Evolutionary conservation across 2,888 invertebrate genomes (phyloP).

Genomic region (Drosophila suboccidentalis): DNA sequence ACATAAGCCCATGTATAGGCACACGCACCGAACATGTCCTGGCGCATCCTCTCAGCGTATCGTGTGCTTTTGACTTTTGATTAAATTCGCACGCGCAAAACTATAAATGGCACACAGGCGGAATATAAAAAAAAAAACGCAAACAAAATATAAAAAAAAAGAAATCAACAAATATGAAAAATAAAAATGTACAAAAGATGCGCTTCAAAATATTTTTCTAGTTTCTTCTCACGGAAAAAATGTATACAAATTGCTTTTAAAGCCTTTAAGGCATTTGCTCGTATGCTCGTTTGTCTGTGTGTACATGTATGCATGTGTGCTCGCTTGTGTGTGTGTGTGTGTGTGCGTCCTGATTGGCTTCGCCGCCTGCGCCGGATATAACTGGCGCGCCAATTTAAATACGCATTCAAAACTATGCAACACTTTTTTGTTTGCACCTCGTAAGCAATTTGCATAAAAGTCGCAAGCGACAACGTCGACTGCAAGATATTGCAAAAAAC

Average conservation of each 20-base stretch:
- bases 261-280: conserved; percentile 69
- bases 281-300: background rate
- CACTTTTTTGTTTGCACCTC: conserved; percentile 49
- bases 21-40: conserved; percentile 51
- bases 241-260: conserved; percentile 73
- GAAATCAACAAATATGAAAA: conserved; percentile 13
- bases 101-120: conserved; percentile 42
- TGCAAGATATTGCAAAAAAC: conserved; percentile 38
- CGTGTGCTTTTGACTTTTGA: conserved; percentile 73
- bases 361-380: conserved; percentile 31
- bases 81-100: conserved; percentile 75
- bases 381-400: conserved; percentile 61
- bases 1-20: conserved; percentile 2
- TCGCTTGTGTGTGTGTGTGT: conserved; percentile 2
- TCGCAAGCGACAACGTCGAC: conserved; percentile 23
- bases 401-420: conserved; percentile 70
- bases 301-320: conserved; percentile 11
- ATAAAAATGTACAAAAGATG: conserved; percentile 22
- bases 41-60: conserved; percentile 29
- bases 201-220: conserved; percentile 37
- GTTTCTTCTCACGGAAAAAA: conserved; percentile 23
- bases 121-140: conserved; percentile 28
- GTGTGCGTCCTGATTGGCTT: conserved; percentile 35
- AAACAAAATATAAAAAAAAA: conserved; percentile 12
- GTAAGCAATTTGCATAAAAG: conserved; percentile 67